phyloP scores from a whole-genome alignment of 2,113 vertebrate genomes.

The Seriola quinqueradiata region DNA sequence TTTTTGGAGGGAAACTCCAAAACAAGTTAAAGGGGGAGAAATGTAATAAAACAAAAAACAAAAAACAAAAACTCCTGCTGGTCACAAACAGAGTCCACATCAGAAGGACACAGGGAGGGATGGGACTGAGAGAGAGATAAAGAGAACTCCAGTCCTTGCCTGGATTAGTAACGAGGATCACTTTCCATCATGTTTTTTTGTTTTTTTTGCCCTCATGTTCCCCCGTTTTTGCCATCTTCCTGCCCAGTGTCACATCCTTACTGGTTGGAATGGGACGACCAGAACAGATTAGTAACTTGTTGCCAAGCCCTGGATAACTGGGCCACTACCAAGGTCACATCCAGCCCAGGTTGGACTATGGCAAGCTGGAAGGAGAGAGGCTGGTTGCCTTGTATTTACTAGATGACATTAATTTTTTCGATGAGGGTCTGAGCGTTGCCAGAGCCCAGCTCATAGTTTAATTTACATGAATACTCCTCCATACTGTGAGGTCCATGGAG shows the following conservation, averaged over 20 bases:
- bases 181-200: neutral
- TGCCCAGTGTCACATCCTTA: conserved; percentile 27
- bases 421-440: neutral
- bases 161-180: conserved; percentile 8
- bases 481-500: conserved; percentile 8
- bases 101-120: too few species aligned
- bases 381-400: neutral
- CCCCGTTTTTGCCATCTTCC: conserved; percentile 1
- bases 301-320: conserved; percentile 10
- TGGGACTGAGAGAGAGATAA: neutral
- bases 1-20: neutral
- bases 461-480: conserved; percentile 31
- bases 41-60: conserved; percentile 6
- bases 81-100: neutral
- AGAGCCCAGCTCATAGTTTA: neutral
- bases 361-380: neutral
- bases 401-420: neutral
- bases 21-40: conserved; percentile 13
- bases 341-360: conserved; percentile 8
- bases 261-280: conserved; percentile 38
- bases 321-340: conserved; percentile 4
- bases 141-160: conserved; percentile 29
- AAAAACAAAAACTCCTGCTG: neutral
- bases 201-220: neutral
- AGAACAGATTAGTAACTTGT: conserved; percentile 19